Evolutionary conservation across 2,888 invertebrate species (phyloP).

Genomic region (Torymus aiolomorphi): DNA sequence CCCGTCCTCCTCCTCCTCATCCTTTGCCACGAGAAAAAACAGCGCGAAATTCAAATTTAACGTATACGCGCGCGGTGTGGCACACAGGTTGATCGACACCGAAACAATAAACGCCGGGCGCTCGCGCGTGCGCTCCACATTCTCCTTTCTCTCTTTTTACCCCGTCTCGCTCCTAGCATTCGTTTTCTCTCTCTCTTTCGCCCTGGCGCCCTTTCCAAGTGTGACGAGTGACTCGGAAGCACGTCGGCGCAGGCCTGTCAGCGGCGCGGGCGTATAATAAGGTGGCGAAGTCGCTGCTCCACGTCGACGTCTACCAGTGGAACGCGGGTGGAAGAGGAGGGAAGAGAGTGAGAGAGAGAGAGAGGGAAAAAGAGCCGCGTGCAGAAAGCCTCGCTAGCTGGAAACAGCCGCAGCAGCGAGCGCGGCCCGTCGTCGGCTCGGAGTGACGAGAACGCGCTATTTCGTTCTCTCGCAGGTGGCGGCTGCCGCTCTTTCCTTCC

Average conservation of each 20-base stretch:
- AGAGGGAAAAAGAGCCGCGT: conserved; percentile 45
- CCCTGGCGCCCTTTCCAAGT: conserved; percentile 17
- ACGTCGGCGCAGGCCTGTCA: conserved; percentile 57
- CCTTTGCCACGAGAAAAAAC: not conserved
- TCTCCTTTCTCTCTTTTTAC: not conserved
- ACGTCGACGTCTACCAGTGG: conserved; percentile 49
- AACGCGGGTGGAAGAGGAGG: conserved; percentile 37
- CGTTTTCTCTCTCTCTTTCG: conserved; percentile 8
- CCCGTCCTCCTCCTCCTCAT: too few species aligned
- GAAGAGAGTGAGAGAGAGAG: conserved; percentile 43
- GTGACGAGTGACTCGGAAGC: conserved; percentile 55
- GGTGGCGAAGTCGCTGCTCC: conserved; percentile 57
- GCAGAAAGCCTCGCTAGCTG: conserved; percentile 45
- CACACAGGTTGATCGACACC: conserved; percentile 44
- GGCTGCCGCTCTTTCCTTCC: not conserved
- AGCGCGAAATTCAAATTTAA: not conserved
- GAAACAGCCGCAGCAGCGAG: conserved; percentile 38
- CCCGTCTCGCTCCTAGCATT: not conserved
- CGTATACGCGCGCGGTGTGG: not conserved
- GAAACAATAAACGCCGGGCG: conserved; percentile 48
- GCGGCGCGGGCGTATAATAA: conserved; percentile 58
- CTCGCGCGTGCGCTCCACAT: not conserved
- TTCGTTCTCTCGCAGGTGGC: conserved; percentile 53
- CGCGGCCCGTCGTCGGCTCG: not conserved
- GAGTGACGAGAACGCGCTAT: conserved; percentile 69